These are phyloP conservation scores for Kobus ellipsiprymnus DNA, from an alignment of 2,113 vertebrate genomes.

Conservation along the genomic window DNA sequence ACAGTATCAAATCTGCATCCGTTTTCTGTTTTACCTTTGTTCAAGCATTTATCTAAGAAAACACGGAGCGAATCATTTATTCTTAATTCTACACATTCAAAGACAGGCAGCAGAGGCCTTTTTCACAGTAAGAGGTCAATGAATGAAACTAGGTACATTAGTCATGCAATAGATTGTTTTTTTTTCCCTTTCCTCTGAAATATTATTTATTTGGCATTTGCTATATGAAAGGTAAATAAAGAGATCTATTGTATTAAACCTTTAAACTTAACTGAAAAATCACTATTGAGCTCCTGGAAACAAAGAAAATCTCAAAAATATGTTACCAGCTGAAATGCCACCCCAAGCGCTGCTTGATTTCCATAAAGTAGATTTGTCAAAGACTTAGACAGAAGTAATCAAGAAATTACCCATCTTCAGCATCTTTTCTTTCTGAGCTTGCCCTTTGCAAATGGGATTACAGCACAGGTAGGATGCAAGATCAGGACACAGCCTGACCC, in stretches of 20 bases:
- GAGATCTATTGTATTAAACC: not conserved
- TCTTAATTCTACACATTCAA: not conserved
- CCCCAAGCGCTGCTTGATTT: not conserved
- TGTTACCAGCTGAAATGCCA: slow-evolving; percentile 29
- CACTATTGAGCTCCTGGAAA: not conserved
- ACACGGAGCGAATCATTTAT: not conserved
- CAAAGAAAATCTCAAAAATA: slow-evolving; percentile 37
- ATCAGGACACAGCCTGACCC: not conserved
- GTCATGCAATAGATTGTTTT: not conserved
- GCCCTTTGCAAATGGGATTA: not conserved
- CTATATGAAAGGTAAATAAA: not conserved
- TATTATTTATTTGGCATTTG: slow-evolving; percentile 29
- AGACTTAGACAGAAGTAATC: not conserved
- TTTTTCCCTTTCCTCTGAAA: not conserved
- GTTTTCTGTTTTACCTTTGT: not conserved
- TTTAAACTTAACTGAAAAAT: slow-evolving; percentile 39
- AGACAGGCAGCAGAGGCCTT: not conserved
- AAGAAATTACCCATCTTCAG: not conserved
- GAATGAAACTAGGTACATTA: not conserved
- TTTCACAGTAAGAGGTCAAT: slow-evolving; percentile 9
- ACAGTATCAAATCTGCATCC: not conserved
- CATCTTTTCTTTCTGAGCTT: not conserved
- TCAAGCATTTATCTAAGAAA: slow-evolving; percentile 22
- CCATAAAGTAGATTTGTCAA: not conserved
- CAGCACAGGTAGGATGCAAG: not conserved